These are phyloP conservation scores for Synanthedon formicaeformis DNA, from an alignment of 2,888 invertebrate genomes.

Conservation along the genomic window DNA sequence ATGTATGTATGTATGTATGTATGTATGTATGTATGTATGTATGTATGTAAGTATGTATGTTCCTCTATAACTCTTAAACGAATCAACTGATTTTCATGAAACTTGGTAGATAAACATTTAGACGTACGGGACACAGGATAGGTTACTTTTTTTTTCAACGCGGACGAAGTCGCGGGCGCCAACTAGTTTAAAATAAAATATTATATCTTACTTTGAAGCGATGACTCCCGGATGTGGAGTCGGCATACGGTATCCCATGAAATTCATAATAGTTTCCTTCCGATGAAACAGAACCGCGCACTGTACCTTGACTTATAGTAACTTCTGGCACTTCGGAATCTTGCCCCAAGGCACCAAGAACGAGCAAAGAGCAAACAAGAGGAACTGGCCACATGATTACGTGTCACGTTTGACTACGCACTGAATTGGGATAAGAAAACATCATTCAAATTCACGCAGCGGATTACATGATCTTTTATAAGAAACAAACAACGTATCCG, in stretches of 20 bases:
- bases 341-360: conserved; percentile 16
- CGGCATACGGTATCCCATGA: conserved; percentile 54
- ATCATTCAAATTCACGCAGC: too few relatives aligned
- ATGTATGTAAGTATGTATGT: too few relatives aligned
- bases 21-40: too few relatives aligned
- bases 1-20: too few relatives aligned
- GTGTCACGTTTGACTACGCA: neutral
- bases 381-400: conserved; percentile 27
- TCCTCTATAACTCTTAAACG: too few relatives aligned
- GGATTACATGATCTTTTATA: too few relatives aligned
- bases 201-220: conserved; percentile 41
- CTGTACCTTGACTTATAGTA: conserved; percentile 33
- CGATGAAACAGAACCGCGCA: conserved; percentile 28
- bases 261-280: conserved; percentile 37
- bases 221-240: conserved; percentile 42
- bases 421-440: neutral
- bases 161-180: too few relatives aligned
- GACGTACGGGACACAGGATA: too few relatives aligned
- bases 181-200: neutral
- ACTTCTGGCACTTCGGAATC: conserved; percentile 12
- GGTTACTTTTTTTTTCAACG: too few relatives aligned
- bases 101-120: too few relatives aligned
- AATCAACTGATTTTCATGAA: too few relatives aligned
- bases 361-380: conserved; percentile 13
- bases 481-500: too few relatives aligned